phyloP scores from a whole-genome alignment of 2,113 vertebrate species.

The Galemys pyrenaicus region DNA sequence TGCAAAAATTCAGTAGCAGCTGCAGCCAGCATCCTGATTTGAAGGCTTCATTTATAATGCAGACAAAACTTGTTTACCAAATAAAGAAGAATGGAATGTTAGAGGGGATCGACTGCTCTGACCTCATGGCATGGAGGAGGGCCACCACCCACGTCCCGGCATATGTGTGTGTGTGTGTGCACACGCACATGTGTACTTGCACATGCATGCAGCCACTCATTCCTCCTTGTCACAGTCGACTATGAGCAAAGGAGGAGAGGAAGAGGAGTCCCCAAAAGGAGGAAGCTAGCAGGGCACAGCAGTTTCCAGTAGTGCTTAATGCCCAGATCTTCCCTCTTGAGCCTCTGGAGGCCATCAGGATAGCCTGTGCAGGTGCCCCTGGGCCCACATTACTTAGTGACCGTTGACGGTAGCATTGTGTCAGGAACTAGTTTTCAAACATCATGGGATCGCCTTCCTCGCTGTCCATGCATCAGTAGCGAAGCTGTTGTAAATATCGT shows the following conservation, averaged over 20 bases:
- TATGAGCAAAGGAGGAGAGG: neutral
- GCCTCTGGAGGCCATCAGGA: neutral
- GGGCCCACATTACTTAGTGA: neutral
- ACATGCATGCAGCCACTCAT: no score
- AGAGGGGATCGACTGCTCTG: neutral
- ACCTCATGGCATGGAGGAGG: neutral
- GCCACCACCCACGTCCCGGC: no score
- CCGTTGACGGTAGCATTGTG: rapidly evolving
- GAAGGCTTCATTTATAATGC: conserved; percentile 38
- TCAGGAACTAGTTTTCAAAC: neutral
- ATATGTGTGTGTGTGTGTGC: no score
- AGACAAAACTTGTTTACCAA: neutral
- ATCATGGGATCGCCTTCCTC: neutral
- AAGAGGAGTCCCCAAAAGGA: neutral
- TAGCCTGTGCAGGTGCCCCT: rapidly evolving
- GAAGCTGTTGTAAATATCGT: neutral
- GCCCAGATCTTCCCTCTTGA: neutral
- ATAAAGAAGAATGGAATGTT: neutral
- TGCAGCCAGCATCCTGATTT: conserved; percentile 22
- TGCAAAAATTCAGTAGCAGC: conserved; percentile 52
- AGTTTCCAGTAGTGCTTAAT: neutral
- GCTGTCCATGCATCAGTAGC: no score
- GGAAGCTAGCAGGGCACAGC: neutral
- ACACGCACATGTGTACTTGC: no score
- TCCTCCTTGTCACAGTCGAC: neutral